These are phyloP conservation scores for Sisyra nigra DNA, from an alignment of 2,888 invertebrate species.

Conservation along the genomic window DNA sequence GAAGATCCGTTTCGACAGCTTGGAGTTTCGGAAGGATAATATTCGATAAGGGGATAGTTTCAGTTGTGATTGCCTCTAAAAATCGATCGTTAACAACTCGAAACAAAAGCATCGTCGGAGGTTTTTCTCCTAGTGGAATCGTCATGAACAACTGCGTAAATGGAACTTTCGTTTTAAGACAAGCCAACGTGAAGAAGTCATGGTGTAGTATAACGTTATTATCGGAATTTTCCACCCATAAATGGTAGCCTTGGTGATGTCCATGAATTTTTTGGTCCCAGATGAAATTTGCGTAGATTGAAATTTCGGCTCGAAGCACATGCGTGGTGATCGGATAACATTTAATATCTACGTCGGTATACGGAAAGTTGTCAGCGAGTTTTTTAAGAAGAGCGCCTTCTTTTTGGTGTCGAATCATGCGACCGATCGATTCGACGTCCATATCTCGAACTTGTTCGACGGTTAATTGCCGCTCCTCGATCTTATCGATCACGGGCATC, in stretches of 20 bases:
- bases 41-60: conserved; percentile 59
- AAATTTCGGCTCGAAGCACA: conserved; percentile 66
- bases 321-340: conserved; percentile 94
- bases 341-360: conserved; percentile 62
- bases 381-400: conserved; percentile 62
- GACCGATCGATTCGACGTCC: conserved; percentile 73
- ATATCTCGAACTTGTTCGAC: conserved; percentile 72
- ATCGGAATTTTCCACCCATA: conserved; percentile 96
- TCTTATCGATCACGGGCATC: conserved; percentile 61
- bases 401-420: conserved; percentile 57
- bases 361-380: conserved; percentile 74
- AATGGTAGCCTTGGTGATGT: conserved; percentile 82
- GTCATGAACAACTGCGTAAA: conserved; percentile 66
- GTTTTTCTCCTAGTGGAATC: conserved; percentile 80
- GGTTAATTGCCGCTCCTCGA: conserved; percentile 60
- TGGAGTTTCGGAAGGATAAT: conserved; percentile 81
- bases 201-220: conserved; percentile 91
- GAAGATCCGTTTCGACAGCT: conserved; percentile 83
- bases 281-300: conserved; percentile 53
- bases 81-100: conserved; percentile 77
- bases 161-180: no score
- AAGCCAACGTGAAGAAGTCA: conserved; percentile 56
- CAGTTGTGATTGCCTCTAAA: conserved; percentile 36
- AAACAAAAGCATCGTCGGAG: conserved; percentile 85
- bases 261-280: conserved; percentile 91